These are phyloP conservation scores for Drosophila austrosaltans DNA, from an alignment of 2,888 invertebrate species.

Conservation along the genomic window DNA sequence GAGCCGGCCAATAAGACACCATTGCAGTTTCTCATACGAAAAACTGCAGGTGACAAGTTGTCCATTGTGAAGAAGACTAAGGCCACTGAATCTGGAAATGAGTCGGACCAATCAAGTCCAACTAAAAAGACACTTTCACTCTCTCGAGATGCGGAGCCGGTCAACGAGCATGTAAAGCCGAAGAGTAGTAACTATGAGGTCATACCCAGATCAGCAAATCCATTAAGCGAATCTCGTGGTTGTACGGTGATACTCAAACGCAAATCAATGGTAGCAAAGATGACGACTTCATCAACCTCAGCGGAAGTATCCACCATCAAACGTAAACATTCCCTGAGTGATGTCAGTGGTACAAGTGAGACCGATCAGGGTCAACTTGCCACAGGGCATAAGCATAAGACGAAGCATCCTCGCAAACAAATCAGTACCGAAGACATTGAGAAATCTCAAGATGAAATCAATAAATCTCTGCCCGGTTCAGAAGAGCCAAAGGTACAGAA, in stretches of 20 bases:
- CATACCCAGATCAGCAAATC: slow-evolving; percentile 69
- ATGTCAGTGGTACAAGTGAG: slow-evolving; percentile 51
- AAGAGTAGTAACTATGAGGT: slow-evolving; percentile 80
- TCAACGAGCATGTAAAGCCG: slow-evolving; percentile 47
- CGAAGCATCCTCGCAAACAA: slow-evolving; percentile 58
- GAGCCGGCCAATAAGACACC: slow-evolving; percentile 76
- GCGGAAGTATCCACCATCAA: slow-evolving; percentile 5
- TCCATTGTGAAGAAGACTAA: slow-evolving; percentile 81
- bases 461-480: background rate
- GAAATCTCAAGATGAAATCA: background rate
- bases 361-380: slow-evolving; percentile 46
- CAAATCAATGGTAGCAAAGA: slow-evolving; percentile 71
- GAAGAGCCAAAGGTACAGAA: background rate
- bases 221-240: slow-evolving; percentile 67
- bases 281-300: background rate
- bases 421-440: background rate
- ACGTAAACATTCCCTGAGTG: slow-evolving; percentile 48
- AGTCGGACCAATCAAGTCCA: slow-evolving; percentile 77
- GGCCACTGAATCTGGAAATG: slow-evolving; percentile 75
- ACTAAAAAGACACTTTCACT: slow-evolving; percentile 42
- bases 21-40: slow-evolving; percentile 83
- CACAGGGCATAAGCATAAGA: slow-evolving; percentile 38
- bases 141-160: background rate
- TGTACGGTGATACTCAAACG: slow-evolving; percentile 82
- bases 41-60: slow-evolving; percentile 82